Percentiles rank a stretch among this genome's conserved stretches.
These are phyloP conservation scores for Tenrec ecaudatus DNA, from an alignment of 2,113 vertebrate species.

Conservation along the genomic window DNA sequence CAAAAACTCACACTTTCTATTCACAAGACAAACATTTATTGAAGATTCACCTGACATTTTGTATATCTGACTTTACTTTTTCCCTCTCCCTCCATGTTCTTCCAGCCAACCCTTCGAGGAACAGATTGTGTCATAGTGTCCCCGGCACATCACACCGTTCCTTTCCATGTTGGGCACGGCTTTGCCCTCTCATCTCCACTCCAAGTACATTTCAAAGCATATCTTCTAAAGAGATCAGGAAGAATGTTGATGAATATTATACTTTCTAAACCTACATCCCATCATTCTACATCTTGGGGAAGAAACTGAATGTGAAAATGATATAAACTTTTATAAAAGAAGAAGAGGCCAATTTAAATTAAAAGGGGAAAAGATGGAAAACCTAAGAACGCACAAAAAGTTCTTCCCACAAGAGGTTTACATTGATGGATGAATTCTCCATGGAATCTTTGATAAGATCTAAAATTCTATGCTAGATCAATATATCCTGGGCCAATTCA, in stretches of 20 bases:
- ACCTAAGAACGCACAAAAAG: neutral
- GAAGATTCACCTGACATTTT: neutral
- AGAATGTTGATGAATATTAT: neutral
- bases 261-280: neutral
- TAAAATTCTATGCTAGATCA: neutral
- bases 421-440: neutral
- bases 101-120: neutral
- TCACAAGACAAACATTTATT: neutral
- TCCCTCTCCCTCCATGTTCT: fast-evolving
- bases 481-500: neutral
- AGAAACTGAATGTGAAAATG: conserved; percentile 2
- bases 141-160: no score
- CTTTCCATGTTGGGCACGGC: neutral
- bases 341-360: neutral
- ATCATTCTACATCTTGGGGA: neutral
- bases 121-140: neutral
- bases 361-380: neutral
- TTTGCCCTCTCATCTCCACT: neutral
- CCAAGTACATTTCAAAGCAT: neutral
- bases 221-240: conserved; percentile 28
- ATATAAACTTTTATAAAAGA: neutral
- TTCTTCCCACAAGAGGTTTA: neutral
- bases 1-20: neutral
- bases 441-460: neutral
- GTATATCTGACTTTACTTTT: neutral